Percentiles rank a stretch among this genome's conserved stretches.
Evolutionary conservation across 2,888 invertebrate genomes (phyloP).

Genomic region (Chrysotoxum bicinctum): DNA sequence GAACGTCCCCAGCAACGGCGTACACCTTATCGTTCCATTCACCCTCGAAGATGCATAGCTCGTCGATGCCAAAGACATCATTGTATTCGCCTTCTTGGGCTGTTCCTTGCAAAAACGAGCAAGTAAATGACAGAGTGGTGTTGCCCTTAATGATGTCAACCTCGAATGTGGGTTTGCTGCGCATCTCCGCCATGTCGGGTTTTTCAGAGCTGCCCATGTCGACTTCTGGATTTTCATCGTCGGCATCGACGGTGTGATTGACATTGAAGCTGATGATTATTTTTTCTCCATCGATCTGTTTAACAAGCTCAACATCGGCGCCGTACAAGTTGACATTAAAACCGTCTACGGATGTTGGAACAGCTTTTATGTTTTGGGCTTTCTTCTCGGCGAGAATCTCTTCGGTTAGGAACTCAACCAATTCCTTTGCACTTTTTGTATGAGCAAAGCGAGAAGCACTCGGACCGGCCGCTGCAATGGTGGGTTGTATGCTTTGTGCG

Average conservation of each 20-base stretch:
- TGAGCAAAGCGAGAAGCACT: conserved; percentile 35
- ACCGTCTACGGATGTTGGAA: conserved; percentile 90
- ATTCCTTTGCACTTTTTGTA: conserved; percentile 82
- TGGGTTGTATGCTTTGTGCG: conserved; percentile 1
- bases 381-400: conserved; percentile 96
- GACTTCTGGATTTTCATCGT: conserved; percentile 85
- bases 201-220: conserved; percentile 85
- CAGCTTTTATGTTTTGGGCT: conserved; percentile 88
- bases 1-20: conserved; percentile 95
- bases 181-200: conserved; percentile 91
- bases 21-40: conserved; percentile 94
- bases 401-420: conserved; percentile 95
- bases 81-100: conserved; percentile 89
- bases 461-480: not conserved
- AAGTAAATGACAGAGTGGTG: conserved; percentile 91
- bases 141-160: conserved; percentile 91
- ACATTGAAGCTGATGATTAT: conserved; percentile 93
- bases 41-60: conserved; percentile 93
- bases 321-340: conserved; percentile 91
- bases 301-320: conserved; percentile 92
- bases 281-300: conserved; percentile 86
- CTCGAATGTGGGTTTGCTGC: conserved; percentile 95
- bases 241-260: conserved; percentile 96
- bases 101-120: conserved; percentile 88
- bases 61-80: conserved; percentile 96